These are phyloP conservation scores for Silurus meridionalis DNA, from an alignment of 2,113 vertebrate species.

Conservation along the genomic window DNA sequence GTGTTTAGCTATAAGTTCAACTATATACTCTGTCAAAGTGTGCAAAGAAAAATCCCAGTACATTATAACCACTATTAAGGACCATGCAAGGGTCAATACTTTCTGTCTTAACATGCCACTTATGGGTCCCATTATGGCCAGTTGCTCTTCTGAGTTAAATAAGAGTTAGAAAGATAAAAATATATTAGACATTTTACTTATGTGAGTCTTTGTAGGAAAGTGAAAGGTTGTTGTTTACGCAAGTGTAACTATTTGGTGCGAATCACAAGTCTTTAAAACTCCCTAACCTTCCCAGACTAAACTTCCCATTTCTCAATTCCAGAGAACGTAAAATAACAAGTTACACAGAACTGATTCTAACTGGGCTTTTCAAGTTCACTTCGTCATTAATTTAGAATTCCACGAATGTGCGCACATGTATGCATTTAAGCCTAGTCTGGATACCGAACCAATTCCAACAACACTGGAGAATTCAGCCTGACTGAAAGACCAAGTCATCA, in stretches of 20 bases:
- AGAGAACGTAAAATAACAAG: neutral
- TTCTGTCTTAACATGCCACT: too few relatives aligned
- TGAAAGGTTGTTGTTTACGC: neutral
- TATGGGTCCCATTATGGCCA: too few relatives aligned
- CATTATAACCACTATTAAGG: too few relatives aligned
- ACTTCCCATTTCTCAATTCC: neutral
- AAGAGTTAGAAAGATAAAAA: too few relatives aligned
- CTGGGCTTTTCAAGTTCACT: neutral
- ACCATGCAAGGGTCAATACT: too few relatives aligned
- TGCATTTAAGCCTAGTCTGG: neutral
- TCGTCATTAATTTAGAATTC: neutral
- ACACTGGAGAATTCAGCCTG: neutral
- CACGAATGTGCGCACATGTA: too few relatives aligned
- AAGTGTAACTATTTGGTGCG: neutral
- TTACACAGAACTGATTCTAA: neutral
- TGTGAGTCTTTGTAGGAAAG: neutral
- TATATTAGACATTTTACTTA: too few relatives aligned
- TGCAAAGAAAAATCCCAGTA: too few relatives aligned
- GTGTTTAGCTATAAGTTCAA: too few relatives aligned
- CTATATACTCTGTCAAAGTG: too few relatives aligned
- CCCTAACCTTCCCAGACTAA: neutral
- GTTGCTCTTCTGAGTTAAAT: too few relatives aligned
- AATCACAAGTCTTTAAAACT: neutral
- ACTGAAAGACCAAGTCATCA: neutral
- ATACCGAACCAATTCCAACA: neutral